A percentile compares a stretch with the other conserved stretches of the same genome.
Evolutionary conservation across 2,797 vertebrate genomes (phyloP).

Genomic region (Avahi laniger): DNA sequence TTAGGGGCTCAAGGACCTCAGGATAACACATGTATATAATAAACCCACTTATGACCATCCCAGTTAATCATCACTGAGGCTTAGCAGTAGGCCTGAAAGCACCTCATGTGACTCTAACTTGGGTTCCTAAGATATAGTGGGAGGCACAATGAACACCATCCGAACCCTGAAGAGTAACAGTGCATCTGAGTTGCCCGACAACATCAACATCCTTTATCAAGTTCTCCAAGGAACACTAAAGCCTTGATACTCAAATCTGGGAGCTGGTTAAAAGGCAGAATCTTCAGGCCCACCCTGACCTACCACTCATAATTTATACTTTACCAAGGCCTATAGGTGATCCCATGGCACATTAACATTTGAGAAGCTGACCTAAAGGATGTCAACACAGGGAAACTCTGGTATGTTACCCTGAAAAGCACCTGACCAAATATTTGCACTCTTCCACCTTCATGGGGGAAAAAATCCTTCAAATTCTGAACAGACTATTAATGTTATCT

Average conservation of each 20-base stretch:
- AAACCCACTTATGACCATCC: slow-evolving; percentile 33
- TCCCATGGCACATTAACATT: neutral
- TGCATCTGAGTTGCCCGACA: neutral
- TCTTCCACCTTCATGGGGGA: neutral
- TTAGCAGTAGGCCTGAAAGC: neutral
- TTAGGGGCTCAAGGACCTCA: neutral
- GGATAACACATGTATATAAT: slow-evolving; percentile 25
- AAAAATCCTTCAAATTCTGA: neutral
- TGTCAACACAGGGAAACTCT: neutral
- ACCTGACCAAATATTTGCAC: neutral
- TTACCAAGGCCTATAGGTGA: neutral
- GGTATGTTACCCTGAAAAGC: neutral
- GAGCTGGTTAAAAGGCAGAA: neutral
- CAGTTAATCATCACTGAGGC: slow-evolving; percentile 3
- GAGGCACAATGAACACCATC: neutral
- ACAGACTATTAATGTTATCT: neutral
- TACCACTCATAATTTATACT: neutral
- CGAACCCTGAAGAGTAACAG: neutral
- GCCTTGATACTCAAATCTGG: neutral
- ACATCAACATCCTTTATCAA: neutral
- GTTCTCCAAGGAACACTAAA: neutral
- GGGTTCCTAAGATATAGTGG: neutral
- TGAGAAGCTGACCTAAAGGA: neutral
- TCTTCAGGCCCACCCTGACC: neutral
- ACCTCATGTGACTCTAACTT: neutral